phyloP scores from a whole-genome alignment of 2,113 vertebrate species.

The Rhynchomys soricoides region DNA sequence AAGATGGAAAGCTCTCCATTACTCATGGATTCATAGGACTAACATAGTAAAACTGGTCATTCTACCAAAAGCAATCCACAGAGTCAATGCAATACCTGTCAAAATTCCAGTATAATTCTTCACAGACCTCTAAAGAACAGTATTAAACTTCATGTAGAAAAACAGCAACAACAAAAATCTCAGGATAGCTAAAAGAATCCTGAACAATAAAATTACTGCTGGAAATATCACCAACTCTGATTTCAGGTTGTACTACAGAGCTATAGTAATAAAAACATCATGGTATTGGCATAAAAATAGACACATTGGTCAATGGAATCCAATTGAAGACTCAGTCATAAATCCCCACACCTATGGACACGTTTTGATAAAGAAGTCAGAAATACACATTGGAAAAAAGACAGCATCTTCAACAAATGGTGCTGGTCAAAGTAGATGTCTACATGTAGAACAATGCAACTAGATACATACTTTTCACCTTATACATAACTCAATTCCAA shows the following conservation, averaged over 20 bases:
- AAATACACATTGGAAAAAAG: neutral
- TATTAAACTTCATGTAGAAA: neutral
- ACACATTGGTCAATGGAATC: neutral
- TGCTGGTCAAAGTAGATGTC: neutral
- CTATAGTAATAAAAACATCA: neutral
- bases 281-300: neutral
- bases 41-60: neutral
- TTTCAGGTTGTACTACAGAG: neutral
- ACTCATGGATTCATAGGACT: neutral
- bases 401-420: neutral
- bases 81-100: neutral
- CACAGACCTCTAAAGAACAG: neutral
- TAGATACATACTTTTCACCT: neutral
- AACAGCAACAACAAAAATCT: neutral
- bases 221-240: neutral
- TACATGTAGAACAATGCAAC: neutral
- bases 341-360: neutral
- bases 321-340: neutral
- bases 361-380: neutral
- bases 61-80: neutral
- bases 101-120: neutral
- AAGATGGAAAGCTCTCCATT: neutral
- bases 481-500: neutral
- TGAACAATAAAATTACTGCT: neutral
- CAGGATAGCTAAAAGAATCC: neutral